Evolutionary conservation across 2,888 invertebrate genomes (phyloP).

Genomic region (Drosophila anceps): DNA sequence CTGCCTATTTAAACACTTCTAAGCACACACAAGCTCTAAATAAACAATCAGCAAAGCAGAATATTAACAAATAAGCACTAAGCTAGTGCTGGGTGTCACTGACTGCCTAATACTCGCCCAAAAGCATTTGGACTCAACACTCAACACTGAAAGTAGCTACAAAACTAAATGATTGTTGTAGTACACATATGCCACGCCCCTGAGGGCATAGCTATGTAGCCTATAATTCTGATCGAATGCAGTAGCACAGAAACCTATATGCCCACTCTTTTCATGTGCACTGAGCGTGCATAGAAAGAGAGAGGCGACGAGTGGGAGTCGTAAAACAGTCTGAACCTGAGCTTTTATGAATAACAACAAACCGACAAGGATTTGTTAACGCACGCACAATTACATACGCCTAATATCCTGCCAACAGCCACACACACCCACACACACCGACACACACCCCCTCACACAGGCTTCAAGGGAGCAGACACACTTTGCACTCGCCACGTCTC

Average conservation of each 20-base stretch:
- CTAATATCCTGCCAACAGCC: constrained; percentile 47
- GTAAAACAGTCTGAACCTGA: constrained; percentile 28
- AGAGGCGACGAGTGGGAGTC: constrained; percentile 48
- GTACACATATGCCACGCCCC: too few relatives aligned
- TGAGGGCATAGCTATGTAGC: too few relatives aligned
- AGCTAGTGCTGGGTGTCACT: neutral
- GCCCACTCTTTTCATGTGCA: neutral
- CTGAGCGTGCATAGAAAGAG: constrained; percentile 30
- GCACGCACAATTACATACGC: constrained; percentile 79
- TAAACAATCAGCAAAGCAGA: constrained; percentile 69
- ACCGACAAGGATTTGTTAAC: constrained; percentile 73
- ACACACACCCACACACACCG: constrained; percentile 20
- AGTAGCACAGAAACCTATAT: neutral
- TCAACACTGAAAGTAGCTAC: too few relatives aligned
- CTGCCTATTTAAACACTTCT: constrained; percentile 60
- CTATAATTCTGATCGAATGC: too few relatives aligned
- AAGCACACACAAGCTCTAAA: constrained; percentile 45
- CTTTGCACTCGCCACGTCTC: constrained; percentile 51
- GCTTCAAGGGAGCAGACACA: constrained; percentile 29
- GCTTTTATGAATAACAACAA: constrained; percentile 51
- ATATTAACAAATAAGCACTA: constrained; percentile 53
- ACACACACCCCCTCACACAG: constrained; percentile 19
- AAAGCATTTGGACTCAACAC: neutral
- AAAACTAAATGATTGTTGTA: too few relatives aligned
- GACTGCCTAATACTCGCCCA: neutral